phyloP scores from a whole-genome alignment of 2,888 invertebrate species.

The Theretra japonica region DNA sequence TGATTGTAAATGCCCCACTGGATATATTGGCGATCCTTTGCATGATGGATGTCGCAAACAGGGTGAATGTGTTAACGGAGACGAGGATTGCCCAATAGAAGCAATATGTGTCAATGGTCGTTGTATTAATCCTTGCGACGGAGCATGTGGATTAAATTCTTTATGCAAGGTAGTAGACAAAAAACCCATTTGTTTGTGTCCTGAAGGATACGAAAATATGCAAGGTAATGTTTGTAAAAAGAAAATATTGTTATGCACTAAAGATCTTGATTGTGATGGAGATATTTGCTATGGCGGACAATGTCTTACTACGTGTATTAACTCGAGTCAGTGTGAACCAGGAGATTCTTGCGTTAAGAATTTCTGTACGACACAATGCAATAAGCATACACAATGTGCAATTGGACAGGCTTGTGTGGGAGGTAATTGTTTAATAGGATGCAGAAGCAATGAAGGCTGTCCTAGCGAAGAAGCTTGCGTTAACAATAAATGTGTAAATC shows the following conservation, averaged over 20 bases:
- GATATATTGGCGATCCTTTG: conserved; percentile 91
- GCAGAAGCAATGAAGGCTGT: conserved; percentile 93
- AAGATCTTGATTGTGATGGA: conserved; percentile 91
- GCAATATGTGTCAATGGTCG: conserved; percentile 88
- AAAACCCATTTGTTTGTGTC: conserved; percentile 91
- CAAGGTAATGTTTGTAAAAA: conserved; percentile 88
- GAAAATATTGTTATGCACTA: conserved; percentile 86
- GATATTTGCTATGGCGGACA: conserved; percentile 92
- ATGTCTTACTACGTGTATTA: conserved; percentile 92
- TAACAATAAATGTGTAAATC: conserved; percentile 93
- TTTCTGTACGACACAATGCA: conserved; percentile 92
- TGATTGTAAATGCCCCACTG: conserved; percentile 91
- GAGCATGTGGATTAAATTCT: conserved; percentile 92
- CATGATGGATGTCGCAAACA: conserved; percentile 91
- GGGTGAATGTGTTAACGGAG: conserved; percentile 89
- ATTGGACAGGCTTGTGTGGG: conserved; percentile 91
- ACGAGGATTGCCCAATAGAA: conserved; percentile 90
- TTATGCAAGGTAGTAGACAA: conserved; percentile 91
- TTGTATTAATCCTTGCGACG: conserved; percentile 93
- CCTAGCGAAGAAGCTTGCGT: conserved; percentile 90
- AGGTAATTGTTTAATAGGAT: conserved; percentile 92
- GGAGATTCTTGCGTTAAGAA: conserved; percentile 92
- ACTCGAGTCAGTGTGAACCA: conserved; percentile 89
- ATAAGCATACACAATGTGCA: conserved; percentile 92
- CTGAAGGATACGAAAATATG: conserved; percentile 90